Evolutionary conservation across 2,888 invertebrate species (phyloP).

Genomic region (Ormyrus labotus): DNA sequence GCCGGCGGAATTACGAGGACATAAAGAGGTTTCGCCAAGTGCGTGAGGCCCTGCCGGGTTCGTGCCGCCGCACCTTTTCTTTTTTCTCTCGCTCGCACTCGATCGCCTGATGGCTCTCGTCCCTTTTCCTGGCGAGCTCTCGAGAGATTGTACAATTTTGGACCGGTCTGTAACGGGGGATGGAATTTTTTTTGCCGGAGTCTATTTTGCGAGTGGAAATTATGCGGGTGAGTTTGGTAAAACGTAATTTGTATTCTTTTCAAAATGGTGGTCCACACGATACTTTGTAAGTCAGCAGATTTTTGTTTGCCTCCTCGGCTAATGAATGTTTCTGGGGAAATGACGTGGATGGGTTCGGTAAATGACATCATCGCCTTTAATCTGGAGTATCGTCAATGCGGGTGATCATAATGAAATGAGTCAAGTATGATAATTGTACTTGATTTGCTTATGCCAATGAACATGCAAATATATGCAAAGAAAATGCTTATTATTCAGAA

Average conservation of each 20-base stretch:
- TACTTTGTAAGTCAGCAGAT: too few relatives aligned
- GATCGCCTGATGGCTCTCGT: background rate
- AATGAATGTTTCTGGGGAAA: background rate
- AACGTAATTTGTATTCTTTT: too few relatives aligned
- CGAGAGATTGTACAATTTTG: background rate
- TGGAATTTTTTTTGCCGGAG: background rate
- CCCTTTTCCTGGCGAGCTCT: background rate
- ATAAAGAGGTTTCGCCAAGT: slow-evolving; percentile 9
- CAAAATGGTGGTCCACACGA: too few relatives aligned
- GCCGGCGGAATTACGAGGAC: slow-evolving; percentile 10
- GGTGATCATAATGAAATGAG: background rate
- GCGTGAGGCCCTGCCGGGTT: background rate
- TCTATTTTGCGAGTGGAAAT: background rate
- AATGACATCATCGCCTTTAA: too few relatives aligned
- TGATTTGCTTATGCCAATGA: background rate
- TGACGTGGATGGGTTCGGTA: background rate
- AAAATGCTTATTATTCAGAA: background rate
- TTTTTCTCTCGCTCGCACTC: background rate
- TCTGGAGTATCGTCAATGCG: background rate
- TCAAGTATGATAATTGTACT: background rate
- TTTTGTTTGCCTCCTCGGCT: too few relatives aligned
- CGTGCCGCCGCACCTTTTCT: background rate
- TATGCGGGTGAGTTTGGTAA: background rate
- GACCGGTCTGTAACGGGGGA: background rate
- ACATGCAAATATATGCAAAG: background rate